These are phyloP conservation scores for Alectoris magna DNA, from an alignment of 2,797 vertebrate genomes.

Conservation along the genomic window DNA sequence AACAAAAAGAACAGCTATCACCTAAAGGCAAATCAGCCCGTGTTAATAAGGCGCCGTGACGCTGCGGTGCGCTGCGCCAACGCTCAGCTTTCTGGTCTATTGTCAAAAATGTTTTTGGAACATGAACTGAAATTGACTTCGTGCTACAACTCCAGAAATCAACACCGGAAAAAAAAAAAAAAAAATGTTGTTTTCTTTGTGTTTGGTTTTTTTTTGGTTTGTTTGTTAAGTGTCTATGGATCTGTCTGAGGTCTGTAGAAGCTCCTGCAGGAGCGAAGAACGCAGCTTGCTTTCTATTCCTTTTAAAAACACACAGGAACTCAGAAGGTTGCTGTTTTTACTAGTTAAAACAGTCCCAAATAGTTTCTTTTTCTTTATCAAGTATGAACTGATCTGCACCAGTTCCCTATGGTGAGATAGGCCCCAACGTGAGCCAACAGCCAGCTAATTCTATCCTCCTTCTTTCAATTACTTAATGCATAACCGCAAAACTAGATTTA, in stretches of 20 bases:
- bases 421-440: constrained; percentile 48
- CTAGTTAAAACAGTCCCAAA: constrained; percentile 39
- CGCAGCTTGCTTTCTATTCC: constrained; percentile 14
- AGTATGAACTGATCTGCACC: constrained; percentile 30
- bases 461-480: constrained; percentile 47
- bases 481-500: constrained; percentile 52
- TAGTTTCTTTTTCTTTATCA: constrained; percentile 33
- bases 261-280: constrained; percentile 57
- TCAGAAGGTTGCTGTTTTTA: constrained; percentile 27
- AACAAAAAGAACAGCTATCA: constrained; percentile 55
- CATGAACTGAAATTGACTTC: constrained; percentile 49
- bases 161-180: constrained; percentile 42
- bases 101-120: constrained; percentile 48
- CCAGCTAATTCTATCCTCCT: constrained; percentile 41
- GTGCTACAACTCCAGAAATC: constrained; percentile 50
- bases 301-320: constrained; percentile 6
- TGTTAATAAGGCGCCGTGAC: constrained; percentile 40
- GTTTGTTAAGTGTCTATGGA: constrained; percentile 5
- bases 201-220: not conserved
- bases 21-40: constrained; percentile 62
- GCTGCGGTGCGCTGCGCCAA: not conserved
- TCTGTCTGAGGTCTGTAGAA: constrained; percentile 65
- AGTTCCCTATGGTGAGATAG: constrained; percentile 43
- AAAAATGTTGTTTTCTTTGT: not conserved
- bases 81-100: not conserved